Base-by-base conservation (phyloP, 2,113 vertebrate species). In the Solea senegalensis region DNA sequence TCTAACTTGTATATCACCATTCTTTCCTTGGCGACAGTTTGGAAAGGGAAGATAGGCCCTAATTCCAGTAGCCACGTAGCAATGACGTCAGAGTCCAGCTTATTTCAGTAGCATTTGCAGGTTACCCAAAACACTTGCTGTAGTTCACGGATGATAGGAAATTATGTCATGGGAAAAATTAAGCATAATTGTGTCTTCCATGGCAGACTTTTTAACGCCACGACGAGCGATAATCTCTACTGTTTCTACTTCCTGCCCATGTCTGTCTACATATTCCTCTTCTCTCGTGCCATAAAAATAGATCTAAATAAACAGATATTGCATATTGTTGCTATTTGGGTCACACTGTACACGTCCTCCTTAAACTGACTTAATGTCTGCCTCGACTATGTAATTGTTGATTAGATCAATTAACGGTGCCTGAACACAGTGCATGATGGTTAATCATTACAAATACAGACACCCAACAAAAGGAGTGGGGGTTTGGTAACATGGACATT, bases 41-140 rank as follows among this genome's bases (percentile, higher is more conserved):
- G 62, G 56, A 50, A 82, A 56, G 78, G 51, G 21, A 60, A 57
- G 67, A 57, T 12, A 61, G 44, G 52, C 50, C 51, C 41, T 82
- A 81, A 82, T 81, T 81, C 59, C 73, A 83, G 66, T 65, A 40
- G 58, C 74, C 27, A 50, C 34, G 9, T 50, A 43, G 40, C 53
- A 54, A 74, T 72, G 51, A 53, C 34, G 43, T 65, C 43, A 16
- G 43, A 72, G 16, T 71, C n/a, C 51, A 65, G 63, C 27, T 12
- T 58, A 64, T 69, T 63, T 50, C 52, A 64, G 65, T 53, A 60
- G 7, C 40, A 72, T 69, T 71, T 62, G 60, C 62, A 70, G 64
- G 62, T 58, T 61, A 26, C 40, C 39, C 12, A 74, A 73, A 78
- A 76, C 53, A 72, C 65, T 72, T 60, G 48, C 56, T 27, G 11